Conservation (phyloP, 64 coral and sea anemone species). For the Montipora cactus region DNA sequence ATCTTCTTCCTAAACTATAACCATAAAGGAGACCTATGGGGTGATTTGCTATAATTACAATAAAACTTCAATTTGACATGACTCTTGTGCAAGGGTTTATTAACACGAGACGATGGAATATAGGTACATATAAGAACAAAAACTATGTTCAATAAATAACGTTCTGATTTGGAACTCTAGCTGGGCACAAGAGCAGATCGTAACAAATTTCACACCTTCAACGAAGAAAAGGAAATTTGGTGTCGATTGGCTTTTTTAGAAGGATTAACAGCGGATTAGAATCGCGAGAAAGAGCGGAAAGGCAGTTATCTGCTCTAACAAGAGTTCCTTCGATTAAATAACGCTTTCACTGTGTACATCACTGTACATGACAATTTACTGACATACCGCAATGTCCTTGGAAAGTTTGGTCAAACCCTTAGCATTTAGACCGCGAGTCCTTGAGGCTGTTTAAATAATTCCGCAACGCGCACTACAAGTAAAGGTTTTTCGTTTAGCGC, state of each 20-base stretch:
- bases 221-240: conserved; percentile 55
- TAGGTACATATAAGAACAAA: conserved; percentile 17
- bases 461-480: neutral
- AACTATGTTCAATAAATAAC: conserved; percentile 54
- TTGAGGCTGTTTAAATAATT: neutral
- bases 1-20: conserved; percentile 12
- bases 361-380: conserved; percentile 20
- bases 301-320: conserved; percentile 39
- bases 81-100: neutral
- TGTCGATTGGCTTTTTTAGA: conserved; percentile 55
- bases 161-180: conserved; percentile 25
- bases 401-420: neutral
- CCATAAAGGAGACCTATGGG: neutral
- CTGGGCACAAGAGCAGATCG: neutral
- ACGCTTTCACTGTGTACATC: neutral
- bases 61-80: neutral
- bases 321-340: conserved; percentile 57
- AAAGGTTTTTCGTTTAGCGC: conserved; percentile 1
- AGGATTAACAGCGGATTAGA: conserved; percentile 52
- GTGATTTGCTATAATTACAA: neutral
- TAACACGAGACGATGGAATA: neutral
- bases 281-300: conserved; percentile 35
- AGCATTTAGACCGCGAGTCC: neutral
- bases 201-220: conserved; percentile 39
- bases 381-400: conserved; percentile 30